These are phyloP conservation scores for Laupala kohalensis DNA, from an alignment of 1,140 invertebrate species.

Conservation along the genomic window DNA sequence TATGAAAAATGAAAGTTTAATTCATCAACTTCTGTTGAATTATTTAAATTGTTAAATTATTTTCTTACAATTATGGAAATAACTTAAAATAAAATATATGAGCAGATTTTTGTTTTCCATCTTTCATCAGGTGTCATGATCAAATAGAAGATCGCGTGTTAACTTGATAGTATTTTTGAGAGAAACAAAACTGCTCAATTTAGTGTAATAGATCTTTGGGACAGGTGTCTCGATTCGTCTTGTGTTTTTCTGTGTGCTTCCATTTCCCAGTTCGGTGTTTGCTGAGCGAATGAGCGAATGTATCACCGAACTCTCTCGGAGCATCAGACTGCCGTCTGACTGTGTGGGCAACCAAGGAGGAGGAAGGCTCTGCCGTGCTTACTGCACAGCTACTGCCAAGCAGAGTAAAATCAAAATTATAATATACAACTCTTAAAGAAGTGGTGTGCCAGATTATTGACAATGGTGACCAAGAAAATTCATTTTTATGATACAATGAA, in stretches of 20 bases:
- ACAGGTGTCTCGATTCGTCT: conserved; percentile 6
- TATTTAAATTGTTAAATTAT: no score
- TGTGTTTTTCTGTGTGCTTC: conserved; percentile 9
- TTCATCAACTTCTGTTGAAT: no score
- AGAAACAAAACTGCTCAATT: neutral
- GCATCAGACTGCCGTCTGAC: conserved; percentile 1
- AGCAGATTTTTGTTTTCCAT: no score
- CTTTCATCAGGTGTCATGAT: no score
- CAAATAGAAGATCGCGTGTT: no score
- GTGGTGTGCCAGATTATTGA: conserved; percentile 6
- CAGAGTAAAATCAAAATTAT: conserved; percentile 9
- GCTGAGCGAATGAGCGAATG: conserved; percentile 7
- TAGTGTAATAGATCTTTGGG: neutral
- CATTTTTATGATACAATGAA: no score
- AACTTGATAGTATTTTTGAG: no score
- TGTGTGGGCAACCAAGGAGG: neutral
- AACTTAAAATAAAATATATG: no score
- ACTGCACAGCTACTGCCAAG: conserved; percentile 1
- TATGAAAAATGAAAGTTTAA: no score
- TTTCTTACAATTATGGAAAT: no score
- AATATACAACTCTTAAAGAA: conserved; percentile 2
- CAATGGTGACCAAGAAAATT: no score
- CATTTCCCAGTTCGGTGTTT: conserved; percentile 9
- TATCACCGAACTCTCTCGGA: neutral
- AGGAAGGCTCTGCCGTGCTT: neutral